A percentile compares a stretch with the other conserved stretches of the same genome.
Conservation (phyloP, 2,888 invertebrate genomes). For the Drosophila mettleri region DNA sequence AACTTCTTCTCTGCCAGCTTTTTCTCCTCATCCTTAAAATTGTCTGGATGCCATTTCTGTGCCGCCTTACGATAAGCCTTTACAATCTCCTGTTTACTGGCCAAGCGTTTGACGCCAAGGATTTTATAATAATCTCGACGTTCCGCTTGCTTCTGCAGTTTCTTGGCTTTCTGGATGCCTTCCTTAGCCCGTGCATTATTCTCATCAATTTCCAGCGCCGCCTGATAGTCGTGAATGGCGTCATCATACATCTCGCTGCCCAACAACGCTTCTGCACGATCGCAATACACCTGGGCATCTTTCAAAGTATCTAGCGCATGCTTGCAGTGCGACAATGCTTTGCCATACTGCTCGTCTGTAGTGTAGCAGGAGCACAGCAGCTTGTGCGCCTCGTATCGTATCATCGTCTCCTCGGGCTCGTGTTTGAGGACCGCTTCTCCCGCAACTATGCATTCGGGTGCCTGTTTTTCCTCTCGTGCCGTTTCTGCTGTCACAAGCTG, state of each 20-base stretch:
- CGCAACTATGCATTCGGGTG: constrained; percentile 88
- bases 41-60: constrained; percentile 99
- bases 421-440: constrained; percentile 89
- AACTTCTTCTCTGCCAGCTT: constrained; percentile 98
- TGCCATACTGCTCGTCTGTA: constrained; percentile 89
- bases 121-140: constrained; percentile 97
- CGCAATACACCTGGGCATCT: constrained; percentile 92
- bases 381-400: constrained; percentile 90
- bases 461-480: constrained; percentile 88
- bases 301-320: constrained; percentile 91
- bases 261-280: constrained; percentile 96
- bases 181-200: constrained; percentile 93
- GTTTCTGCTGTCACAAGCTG: constrained; percentile 89
- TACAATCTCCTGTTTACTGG: constrained; percentile 95
- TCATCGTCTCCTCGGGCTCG: constrained; percentile 90
- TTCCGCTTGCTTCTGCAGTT: constrained; percentile 95
- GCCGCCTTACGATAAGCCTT: constrained; percentile 99
- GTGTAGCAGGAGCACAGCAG: constrained; percentile 92
- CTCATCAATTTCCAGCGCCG: constrained; percentile 93
- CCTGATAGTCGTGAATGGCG: constrained; percentile 94
- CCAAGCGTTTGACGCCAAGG: constrained; percentile 92
- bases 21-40: constrained; percentile 95
- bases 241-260: constrained; percentile 96
- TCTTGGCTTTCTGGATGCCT: constrained; percentile 94
- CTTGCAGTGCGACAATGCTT: constrained; percentile 92